Conservation (phyloP, 2,113 vertebrate species). For the Aleadryas rufinucha region DNA sequence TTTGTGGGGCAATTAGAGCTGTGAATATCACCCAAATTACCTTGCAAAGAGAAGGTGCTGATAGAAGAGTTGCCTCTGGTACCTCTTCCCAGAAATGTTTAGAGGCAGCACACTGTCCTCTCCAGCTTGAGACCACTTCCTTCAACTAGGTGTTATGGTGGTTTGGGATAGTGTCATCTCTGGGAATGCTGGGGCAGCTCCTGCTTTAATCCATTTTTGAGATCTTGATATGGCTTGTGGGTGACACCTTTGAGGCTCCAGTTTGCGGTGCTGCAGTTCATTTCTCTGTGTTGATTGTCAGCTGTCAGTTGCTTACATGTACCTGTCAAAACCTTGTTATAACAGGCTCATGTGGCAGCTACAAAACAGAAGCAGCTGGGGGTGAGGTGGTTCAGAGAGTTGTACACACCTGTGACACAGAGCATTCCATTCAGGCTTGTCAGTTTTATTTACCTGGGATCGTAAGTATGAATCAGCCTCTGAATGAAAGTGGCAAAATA, state of each 20-base stretch:
- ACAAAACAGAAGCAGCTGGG: background rate
- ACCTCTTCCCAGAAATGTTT: background rate
- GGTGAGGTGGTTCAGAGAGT: background rate
- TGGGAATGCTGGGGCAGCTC: background rate
- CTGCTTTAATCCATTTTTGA: background rate
- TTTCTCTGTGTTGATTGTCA: background rate
- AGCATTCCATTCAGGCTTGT: background rate
- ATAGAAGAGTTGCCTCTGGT: background rate
- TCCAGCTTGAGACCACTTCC: background rate
- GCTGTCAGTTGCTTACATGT: background rate
- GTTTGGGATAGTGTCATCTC: background rate
- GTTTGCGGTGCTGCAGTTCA: background rate
- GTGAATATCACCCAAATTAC: background rate
- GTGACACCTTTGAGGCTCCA: background rate
- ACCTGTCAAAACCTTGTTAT: background rate
- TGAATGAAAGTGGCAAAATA: background rate
- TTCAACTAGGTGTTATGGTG: background rate
- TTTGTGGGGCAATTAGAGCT: background rate
- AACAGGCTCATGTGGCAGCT: background rate
- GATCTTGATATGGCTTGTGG: background rate
- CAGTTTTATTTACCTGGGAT: slow-evolving; percentile 3
- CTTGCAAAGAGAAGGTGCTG: background rate
- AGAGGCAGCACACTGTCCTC: background rate
- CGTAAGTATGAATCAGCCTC: background rate
- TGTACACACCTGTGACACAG: background rate